phyloP scores from a whole-genome alignment of 2,797 vertebrate species.

The Catharus ustulatus region DNA sequence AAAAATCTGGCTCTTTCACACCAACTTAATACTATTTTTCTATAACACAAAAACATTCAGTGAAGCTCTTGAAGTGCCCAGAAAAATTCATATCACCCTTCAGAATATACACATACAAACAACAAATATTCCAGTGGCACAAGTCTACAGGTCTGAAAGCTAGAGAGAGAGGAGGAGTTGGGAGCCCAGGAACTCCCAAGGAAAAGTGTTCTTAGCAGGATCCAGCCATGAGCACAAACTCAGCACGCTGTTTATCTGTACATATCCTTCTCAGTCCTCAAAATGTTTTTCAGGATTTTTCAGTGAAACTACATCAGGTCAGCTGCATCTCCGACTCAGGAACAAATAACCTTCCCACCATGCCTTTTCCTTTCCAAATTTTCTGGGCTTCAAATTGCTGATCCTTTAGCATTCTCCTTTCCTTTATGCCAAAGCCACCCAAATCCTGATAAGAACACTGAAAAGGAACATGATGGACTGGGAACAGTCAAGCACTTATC shows the following conservation, averaged over 20 bases:
- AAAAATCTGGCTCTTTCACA: background rate
- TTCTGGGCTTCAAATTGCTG: background rate
- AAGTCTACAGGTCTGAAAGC: conserved; percentile 19
- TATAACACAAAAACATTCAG: conserved; percentile 14
- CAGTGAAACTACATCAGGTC: background rate
- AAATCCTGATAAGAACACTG: conserved; percentile 47
- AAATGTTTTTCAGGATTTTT: background rate
- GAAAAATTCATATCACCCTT: conserved; percentile 54
- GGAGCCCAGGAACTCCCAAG: background rate
- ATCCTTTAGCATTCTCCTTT: background rate
- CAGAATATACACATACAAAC: conserved; percentile 51
- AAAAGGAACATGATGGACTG: conserved; percentile 32
- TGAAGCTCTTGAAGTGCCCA: conserved; percentile 46
- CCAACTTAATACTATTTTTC: conserved; percentile 1
- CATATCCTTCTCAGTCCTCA: background rate
- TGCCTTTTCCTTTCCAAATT: background rate
- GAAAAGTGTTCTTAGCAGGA: conserved; percentile 65
- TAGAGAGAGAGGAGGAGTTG: background rate
- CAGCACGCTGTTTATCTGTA: background rate
- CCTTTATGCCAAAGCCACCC: background rate
- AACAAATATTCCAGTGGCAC: conserved; percentile 20
- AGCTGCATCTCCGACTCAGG: background rate
- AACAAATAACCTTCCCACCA: background rate
- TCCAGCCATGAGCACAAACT: background rate
- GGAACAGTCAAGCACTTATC: conserved; percentile 49